Percentiles rank a stretch among this genome's conserved stretches.
These are phyloP conservation scores for Mustela nigripes DNA, from an alignment of 2,113 vertebrate genomes.

Conservation along the genomic window DNA sequence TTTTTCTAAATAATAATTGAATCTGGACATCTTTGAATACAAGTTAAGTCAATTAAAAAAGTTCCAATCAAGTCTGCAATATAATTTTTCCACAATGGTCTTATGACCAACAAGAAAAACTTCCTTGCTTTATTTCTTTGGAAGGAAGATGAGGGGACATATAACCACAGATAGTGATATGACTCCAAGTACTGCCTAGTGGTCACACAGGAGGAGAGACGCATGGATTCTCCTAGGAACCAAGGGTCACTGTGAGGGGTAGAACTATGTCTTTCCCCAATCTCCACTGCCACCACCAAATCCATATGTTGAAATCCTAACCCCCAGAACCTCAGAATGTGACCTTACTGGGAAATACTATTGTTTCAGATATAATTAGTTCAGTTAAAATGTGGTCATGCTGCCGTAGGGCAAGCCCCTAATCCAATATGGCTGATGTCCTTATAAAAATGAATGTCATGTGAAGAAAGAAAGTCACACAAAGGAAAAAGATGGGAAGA, in stretches of 20 bases:
- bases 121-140: background rate
- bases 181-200: background rate
- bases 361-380: background rate
- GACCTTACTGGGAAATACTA: background rate
- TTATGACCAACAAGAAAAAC: background rate
- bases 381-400: background rate
- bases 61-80: background rate
- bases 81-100: background rate
- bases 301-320: background rate
- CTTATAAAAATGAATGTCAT: background rate
- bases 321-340: background rate
- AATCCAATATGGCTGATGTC: background rate
- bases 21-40: background rate
- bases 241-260: background rate
- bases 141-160: background rate
- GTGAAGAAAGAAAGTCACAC: background rate
- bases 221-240: background rate
- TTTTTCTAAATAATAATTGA: background rate
- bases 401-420: background rate
- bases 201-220: background rate
- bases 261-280: background rate
- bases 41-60: background rate
- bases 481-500: background rate
- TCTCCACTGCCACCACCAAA: background rate
- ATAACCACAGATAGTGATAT: background rate